Evolutionary conservation across 2,888 invertebrate genomes (phyloP).

Genomic region (Sepioteuthis lessoniana): DNA sequence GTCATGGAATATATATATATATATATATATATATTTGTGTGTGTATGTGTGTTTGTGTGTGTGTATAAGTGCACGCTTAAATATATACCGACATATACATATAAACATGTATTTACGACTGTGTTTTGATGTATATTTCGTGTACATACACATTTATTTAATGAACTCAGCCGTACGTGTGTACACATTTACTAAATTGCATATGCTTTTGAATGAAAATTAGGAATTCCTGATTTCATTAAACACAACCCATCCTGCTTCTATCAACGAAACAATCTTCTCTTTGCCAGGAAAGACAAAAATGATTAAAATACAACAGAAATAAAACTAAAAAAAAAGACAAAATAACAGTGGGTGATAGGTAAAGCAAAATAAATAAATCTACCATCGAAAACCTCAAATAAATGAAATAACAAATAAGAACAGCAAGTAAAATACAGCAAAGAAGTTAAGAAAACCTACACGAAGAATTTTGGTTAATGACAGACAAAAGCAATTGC

Average conservation of each 20-base stretch:
- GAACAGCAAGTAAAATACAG: background rate
- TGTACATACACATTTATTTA: background rate
- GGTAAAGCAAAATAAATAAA: background rate
- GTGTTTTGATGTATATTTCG: background rate
- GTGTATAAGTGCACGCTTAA: background rate
- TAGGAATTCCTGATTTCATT: constrained; percentile 33
- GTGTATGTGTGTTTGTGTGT: constrained; percentile 33
- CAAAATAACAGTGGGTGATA: background rate
- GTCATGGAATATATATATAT: too few species aligned
- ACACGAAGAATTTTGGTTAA: constrained; percentile 9
- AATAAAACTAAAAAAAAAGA: background rate
- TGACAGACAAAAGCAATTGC: background rate
- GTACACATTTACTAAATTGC: background rate
- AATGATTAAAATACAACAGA: background rate
- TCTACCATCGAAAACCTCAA: background rate
- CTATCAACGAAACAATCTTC: constrained; percentile 16
- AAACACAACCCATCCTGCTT: background rate
- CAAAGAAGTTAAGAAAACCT: background rate
- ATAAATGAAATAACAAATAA: background rate
- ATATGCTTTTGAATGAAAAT: background rate
- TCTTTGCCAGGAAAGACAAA: too few species aligned
- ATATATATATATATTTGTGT: background rate
- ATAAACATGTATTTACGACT: background rate
- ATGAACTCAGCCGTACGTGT: background rate
- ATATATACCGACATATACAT: background rate